Evolutionary conservation across 2,888 invertebrate genomes (phyloP), one percentile per base, ranked within the genome.

Genomic region (Pomacea canaliculata): DNA sequence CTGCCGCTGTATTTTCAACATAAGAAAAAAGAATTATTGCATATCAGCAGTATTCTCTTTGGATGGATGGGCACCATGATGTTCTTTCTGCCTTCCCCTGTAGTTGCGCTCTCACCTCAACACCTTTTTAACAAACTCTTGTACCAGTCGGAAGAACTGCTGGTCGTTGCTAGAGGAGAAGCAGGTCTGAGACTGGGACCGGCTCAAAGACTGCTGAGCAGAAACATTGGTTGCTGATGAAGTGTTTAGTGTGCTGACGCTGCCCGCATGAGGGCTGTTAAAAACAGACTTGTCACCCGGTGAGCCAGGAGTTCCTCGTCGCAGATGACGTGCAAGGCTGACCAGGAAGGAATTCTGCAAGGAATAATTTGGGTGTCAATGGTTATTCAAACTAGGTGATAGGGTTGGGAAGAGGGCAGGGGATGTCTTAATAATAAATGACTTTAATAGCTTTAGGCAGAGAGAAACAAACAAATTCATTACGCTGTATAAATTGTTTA

Each of bases 331-430:
- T 70, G 87, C 85, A 49, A 89, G 81, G 60, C 85, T 85, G 46
- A 83, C 83, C 72, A 89, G 80, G 78, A 89, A 89, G 62, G 87
- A 88, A 78, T 87, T 89, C 90, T 90, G 85, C 46, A 84, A 82
- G 70, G 62, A 59, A 72, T 16, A 63, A n/a, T n/a, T 51, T 69
- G 67, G 23, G 23, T 23, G 23, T 23, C 23, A 23, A 23, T 23
- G 23, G 23, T 23, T 23, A 23, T 23, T 23, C 23, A 23, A 23
- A 23, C 23, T 23, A 23, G 23, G 0, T 23, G 23, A 23, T 23
- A 23, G 23, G 23, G 23, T 23, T 23, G 23, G 23, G 23, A 23
- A 23, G 23, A 23, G 23, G 23, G 23, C 23, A 23, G 23, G 23
- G 23, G 23, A 23, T 0, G 23, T 23, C 0, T 23, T 23, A 23